Conservation (phyloP, 2,113 vertebrate species). For the Pyrgilauda ruficollis region DNA sequence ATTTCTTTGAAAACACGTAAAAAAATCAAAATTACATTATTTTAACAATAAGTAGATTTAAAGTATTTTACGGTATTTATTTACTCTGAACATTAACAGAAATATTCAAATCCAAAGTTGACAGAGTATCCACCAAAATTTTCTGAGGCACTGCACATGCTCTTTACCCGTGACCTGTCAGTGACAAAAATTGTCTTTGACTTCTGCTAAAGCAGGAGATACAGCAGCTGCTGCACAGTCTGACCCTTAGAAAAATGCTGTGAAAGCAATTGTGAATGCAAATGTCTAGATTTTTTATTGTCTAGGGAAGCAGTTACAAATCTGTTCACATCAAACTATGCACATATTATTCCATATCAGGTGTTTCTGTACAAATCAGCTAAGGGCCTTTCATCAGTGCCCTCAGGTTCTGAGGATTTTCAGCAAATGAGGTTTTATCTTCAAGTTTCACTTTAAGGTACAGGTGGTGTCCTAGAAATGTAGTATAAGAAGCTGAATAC, state of each 20-base stretch:
- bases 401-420: background rate
- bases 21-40: background rate
- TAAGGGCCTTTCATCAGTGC: background rate
- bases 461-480: background rate
- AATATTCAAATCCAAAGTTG: background rate
- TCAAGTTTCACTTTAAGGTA: background rate
- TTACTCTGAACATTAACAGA: background rate
- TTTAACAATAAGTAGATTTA: background rate
- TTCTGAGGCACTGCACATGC: background rate
- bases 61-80: background rate
- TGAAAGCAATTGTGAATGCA: background rate
- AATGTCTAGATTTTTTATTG: background rate
- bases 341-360: background rate
- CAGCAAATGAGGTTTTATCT: background rate
- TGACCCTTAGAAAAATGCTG: background rate
- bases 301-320: background rate
- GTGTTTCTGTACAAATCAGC: background rate
- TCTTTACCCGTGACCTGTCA: background rate
- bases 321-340: background rate
- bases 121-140: background rate
- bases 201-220: background rate
- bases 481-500: background rate
- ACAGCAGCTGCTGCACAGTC: background rate
- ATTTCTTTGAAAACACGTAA: background rate
- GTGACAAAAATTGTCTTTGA: background rate